Conservation (phyloP, 2,797 vertebrate species). For the Muscicapa comitata region DNA sequence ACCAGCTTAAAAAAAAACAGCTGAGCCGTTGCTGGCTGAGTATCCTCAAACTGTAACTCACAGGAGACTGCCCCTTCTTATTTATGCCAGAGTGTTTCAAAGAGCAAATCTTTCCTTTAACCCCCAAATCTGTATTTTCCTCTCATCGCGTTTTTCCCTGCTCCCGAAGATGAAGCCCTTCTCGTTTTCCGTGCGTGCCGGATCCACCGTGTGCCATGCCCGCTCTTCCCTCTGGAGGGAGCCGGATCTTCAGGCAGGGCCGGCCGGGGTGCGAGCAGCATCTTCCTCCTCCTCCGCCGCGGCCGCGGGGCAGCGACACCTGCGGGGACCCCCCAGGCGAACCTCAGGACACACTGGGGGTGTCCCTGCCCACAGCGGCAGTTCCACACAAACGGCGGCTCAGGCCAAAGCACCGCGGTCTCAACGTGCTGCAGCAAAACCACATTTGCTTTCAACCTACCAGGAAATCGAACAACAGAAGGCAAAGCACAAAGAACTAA, state of each 20-base stretch:
- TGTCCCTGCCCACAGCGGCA: background rate
- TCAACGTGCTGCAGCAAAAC: background rate
- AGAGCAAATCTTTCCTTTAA: background rate
- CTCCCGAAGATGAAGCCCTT: background rate
- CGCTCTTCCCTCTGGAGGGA: constrained; percentile 52
- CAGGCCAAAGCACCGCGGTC: background rate
- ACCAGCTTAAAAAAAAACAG: background rate
- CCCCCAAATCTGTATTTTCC: background rate
- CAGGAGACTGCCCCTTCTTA: background rate
- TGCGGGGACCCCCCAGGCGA: too few species aligned
- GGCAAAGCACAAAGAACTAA: background rate
- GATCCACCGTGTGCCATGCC: background rate
- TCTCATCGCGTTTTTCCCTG: fast-evolving
- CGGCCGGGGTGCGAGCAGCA: background rate
- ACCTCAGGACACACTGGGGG: background rate
- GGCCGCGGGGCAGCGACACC: background rate
- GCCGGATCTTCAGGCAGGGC: background rate
- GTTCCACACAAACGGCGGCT: fast-evolving
- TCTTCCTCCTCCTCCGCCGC: background rate
- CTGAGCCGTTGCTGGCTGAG: background rate
- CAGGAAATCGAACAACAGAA: background rate
- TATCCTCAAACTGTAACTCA: background rate
- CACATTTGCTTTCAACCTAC: fast-evolving
- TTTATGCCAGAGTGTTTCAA: background rate
- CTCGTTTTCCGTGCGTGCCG: fast-evolving